phyloP scores from a whole-genome alignment of 2,797 vertebrate species.

The Lepidocolaptes lacrymiger region DNA sequence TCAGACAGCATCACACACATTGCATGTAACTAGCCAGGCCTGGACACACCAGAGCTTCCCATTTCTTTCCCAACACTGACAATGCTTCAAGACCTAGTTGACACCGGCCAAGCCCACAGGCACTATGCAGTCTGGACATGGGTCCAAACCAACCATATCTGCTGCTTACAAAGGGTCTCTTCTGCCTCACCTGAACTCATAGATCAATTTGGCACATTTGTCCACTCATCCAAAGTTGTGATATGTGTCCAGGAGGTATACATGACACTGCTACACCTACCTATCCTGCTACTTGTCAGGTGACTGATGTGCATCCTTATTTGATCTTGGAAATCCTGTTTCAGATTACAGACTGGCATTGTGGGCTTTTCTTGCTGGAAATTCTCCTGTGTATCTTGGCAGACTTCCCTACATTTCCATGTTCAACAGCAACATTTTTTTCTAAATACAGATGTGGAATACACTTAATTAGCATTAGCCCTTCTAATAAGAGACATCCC shows the following conservation, averaged over 20 bases:
- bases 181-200: not conserved
- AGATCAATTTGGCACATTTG: not conserved
- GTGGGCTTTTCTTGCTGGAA: not conserved
- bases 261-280: not conserved
- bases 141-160: not conserved
- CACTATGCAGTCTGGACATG: accelerated
- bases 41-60: not conserved
- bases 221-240: not conserved
- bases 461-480: not conserved
- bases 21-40: not conserved
- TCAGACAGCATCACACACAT: accelerated
- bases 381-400: not conserved
- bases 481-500: not conserved
- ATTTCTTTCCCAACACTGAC: not conserved
- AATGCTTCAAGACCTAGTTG: not conserved
- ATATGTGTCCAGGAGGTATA: accelerated
- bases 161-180: not conserved
- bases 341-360: not conserved
- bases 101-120: not conserved
- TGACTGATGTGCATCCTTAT: not conserved
- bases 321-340: not conserved
- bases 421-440: not conserved
- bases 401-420: not conserved
- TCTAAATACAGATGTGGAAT: not conserved
- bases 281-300: not conserved